Evolutionary conservation across 2,113 vertebrate species (phyloP).

Genomic region (Poeciliopsis prolifica): DNA sequence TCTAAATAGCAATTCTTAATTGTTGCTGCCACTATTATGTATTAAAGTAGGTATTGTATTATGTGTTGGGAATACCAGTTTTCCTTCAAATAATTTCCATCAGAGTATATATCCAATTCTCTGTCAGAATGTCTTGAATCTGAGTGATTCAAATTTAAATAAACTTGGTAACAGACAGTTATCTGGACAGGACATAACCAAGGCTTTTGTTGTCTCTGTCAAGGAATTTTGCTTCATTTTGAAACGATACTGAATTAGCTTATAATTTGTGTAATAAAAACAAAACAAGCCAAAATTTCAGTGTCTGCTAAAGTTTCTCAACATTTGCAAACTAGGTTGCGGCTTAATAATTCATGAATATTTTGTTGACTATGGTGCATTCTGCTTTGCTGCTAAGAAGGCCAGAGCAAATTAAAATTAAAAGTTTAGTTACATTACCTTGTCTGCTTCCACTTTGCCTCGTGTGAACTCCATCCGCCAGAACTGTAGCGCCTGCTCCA

Average conservation of each 20-base stretch:
- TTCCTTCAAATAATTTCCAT: too few relatives aligned
- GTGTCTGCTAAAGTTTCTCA: background rate
- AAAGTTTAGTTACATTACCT: slow-evolving; percentile 80
- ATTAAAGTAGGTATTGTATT: too few relatives aligned
- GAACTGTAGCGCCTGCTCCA: slow-evolving; percentile 95
- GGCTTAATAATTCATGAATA: background rate
- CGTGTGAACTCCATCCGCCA: slow-evolving; percentile 93
- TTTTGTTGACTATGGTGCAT: background rate
- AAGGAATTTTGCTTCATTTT: background rate
- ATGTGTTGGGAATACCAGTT: too few relatives aligned
- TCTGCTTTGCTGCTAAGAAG: background rate
- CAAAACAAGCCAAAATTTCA: background rate
- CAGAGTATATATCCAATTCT: too few relatives aligned
- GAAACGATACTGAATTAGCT: background rate
- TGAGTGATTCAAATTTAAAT: too few relatives aligned
- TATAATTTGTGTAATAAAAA: background rate
- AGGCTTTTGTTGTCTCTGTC: background rate
- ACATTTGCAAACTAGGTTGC: background rate
- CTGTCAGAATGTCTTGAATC: too few relatives aligned
- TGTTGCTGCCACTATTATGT: too few relatives aligned
- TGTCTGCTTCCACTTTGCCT: slow-evolving; percentile 96
- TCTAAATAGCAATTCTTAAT: too few relatives aligned
- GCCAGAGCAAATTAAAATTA: background rate
- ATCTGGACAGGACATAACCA: too few relatives aligned
- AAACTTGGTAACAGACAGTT: too few relatives aligned